Conservation (phyloP, 2,113 vertebrate species). For the Coryphaenoides rupestris region DNA sequence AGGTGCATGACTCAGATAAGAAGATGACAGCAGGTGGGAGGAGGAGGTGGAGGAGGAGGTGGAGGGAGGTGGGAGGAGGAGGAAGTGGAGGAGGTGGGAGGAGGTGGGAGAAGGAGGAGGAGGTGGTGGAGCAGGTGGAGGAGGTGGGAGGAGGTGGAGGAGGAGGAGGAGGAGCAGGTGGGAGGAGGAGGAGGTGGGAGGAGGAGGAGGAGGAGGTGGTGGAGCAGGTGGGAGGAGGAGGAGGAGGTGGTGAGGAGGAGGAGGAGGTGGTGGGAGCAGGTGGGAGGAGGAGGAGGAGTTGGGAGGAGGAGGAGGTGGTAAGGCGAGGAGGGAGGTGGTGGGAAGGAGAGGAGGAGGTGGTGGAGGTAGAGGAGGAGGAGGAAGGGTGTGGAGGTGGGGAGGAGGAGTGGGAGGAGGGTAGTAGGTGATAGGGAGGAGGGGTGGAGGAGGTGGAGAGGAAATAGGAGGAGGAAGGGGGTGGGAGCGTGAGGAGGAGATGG, state of each 20-base stretch:
- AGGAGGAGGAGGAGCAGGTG: conserved; percentile 25
- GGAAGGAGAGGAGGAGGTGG: conserved; percentile 24
- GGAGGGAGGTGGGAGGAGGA: conserved; percentile 1
- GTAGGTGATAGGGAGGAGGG: too few relatives aligned
- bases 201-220: too few relatives aligned
- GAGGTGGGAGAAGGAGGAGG: background rate
- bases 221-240: conserved; percentile 1
- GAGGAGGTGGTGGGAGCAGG: conserved; percentile 6
- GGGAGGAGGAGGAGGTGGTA: background rate
- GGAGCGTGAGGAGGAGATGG: background rate
- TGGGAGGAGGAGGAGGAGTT: conserved; percentile 1
- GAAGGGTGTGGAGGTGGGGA: too few relatives aligned
- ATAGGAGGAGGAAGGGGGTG: too few relatives aligned
- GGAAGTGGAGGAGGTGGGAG: conserved; percentile 19
- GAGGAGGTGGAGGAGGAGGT: too few relatives aligned
- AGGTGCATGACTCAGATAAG: conserved; percentile 38
- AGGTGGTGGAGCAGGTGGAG: too few relatives aligned
- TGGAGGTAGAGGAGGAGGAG: background rate
- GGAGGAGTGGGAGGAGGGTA: conserved; percentile 2
- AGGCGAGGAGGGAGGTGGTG: too few relatives aligned
- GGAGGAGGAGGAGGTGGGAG: conserved; percentile 24
- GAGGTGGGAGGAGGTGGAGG: conserved; percentile 12
- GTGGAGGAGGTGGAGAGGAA: background rate
- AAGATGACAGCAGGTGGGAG: conserved; percentile 14
- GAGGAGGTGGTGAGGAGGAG: too few relatives aligned